phyloP scores from a whole-genome alignment of 2,113 vertebrate genomes.

The Microtus oregoni region DNA sequence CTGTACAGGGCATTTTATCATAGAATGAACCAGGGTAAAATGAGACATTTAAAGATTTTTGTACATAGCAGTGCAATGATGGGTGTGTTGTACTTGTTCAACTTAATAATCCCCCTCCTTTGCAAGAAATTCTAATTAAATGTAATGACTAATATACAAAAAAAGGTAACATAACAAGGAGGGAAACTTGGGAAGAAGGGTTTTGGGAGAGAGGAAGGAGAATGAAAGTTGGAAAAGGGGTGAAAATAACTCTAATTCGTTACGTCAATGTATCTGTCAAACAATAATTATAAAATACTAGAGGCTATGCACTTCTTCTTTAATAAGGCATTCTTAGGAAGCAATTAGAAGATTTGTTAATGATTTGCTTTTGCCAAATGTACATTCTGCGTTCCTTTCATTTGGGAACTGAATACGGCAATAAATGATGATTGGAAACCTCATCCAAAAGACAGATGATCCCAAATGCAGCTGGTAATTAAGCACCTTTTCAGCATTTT shows the following conservation, averaged over 20 bases:
- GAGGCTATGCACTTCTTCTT: not conserved
- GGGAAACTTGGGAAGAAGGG: not conserved
- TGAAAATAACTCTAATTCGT: not conserved
- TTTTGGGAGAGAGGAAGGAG: not conserved
- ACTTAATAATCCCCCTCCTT: no score
- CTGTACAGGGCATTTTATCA: not conserved
- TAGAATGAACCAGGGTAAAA: no score
- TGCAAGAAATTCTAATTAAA: not conserved
- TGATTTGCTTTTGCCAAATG: slow-evolving; percentile 60
- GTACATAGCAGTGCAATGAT: not conserved
- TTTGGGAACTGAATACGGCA: slow-evolving; percentile 54
- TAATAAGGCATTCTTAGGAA: not conserved
- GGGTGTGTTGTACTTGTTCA: not conserved
- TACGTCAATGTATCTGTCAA: not conserved
- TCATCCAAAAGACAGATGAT: slow-evolving; percentile 52
- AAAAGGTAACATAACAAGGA: no score
- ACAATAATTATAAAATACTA: not conserved
- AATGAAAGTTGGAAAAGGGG: not conserved
- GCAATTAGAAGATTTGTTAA: slow-evolving; percentile 59
- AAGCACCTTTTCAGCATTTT: slow-evolving; percentile 5
- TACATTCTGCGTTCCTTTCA: slow-evolving; percentile 34
- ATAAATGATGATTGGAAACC: slow-evolving; percentile 9
- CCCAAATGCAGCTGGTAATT: slow-evolving; percentile 31
- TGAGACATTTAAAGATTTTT: not conserved
- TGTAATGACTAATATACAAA: no score